These are phyloP conservation scores for Ochlodes sylvanus DNA, from an alignment of 2,888 invertebrate species.

Conservation along the genomic window DNA sequence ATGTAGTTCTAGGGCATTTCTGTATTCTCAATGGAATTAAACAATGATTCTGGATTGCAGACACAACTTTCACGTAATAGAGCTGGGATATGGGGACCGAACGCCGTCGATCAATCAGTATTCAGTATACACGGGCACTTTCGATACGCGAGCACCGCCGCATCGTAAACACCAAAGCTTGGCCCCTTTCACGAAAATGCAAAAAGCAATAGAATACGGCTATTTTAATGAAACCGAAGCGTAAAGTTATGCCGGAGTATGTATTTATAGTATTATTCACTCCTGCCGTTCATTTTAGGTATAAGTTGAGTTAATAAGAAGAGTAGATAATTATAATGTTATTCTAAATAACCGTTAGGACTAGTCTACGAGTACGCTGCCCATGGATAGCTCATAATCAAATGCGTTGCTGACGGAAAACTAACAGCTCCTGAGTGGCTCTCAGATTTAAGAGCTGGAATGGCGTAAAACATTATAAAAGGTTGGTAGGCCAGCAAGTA, in stretches of 20 bases:
- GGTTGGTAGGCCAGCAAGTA: too few species aligned
- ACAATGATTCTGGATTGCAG: conserved; percentile 19
- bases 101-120: conserved; percentile 53
- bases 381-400: too few species aligned
- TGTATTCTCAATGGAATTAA: conserved; percentile 14
- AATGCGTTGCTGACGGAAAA: too few species aligned
- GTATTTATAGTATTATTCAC: too few species aligned
- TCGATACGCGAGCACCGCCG: conserved; percentile 52
- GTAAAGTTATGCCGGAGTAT: not conserved
- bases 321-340: too few species aligned
- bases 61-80: conserved; percentile 54
- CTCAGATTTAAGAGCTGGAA: too few species aligned
- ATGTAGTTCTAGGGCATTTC: not conserved
- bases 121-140: conserved; percentile 57
- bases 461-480: too few species aligned
- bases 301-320: too few species aligned
- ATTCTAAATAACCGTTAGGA: too few species aligned
- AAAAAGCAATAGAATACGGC: conserved; percentile 6
- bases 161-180: conserved; percentile 46
- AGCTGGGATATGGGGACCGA: conserved; percentile 43
- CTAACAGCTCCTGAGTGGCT: too few species aligned
- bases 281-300: too few species aligned
- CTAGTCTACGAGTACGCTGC: too few species aligned
- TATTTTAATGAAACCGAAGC: not conserved
- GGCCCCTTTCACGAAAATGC: conserved; percentile 41